phyloP scores from a whole-genome alignment of 2,113 vertebrate species.

The Ammodramus savannarum region DNA sequence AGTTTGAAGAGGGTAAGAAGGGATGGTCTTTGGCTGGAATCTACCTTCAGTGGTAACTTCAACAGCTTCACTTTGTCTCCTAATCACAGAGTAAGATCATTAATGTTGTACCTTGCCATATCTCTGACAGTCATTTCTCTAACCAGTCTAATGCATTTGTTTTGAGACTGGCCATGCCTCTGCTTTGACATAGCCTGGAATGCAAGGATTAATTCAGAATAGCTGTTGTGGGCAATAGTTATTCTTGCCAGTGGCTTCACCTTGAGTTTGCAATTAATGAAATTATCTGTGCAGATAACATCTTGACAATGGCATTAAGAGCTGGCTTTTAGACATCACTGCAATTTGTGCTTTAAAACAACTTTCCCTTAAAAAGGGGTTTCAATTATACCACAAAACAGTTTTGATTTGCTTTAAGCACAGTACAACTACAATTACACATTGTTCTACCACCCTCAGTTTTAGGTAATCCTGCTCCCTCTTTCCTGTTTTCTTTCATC shows the following conservation, averaged over 20 bases:
- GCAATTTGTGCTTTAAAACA: neutral
- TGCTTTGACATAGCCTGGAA: neutral
- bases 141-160: neutral
- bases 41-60: neutral
- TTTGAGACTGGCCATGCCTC: neutral
- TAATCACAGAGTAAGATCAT: neutral
- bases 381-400: neutral
- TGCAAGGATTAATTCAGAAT: neutral
- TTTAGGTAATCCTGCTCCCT: neutral
- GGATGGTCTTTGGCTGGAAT: neutral
- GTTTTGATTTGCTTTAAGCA: neutral
- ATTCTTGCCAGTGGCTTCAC: neutral
- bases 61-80: neutral
- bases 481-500: constrained; percentile 14
- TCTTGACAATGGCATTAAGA: neutral
- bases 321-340: neutral
- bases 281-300: neutral
- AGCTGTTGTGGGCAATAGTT: neutral
- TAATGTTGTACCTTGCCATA: neutral
- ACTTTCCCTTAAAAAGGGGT: neutral
- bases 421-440: neutral
- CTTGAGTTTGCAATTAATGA: neutral
- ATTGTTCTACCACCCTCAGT: neutral
- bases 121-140: neutral
- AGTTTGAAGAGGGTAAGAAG: neutral